phyloP scores from a whole-genome alignment of 2,797 vertebrate genomes.

The Tinamus major region DNA sequence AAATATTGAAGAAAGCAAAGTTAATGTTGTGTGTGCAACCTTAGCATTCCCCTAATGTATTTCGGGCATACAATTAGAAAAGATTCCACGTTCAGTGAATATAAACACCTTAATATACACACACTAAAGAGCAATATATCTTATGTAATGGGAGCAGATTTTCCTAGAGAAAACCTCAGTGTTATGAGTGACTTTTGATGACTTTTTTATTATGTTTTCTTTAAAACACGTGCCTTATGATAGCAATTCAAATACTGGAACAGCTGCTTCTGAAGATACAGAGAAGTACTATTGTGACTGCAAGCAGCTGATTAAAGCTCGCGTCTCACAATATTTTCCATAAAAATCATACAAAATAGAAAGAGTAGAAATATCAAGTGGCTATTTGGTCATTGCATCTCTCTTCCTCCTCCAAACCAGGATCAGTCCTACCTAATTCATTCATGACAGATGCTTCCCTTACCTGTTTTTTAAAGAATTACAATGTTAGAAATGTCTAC shows the following conservation, averaged over 20 bases:
- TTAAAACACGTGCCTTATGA: conserved; percentile 40
- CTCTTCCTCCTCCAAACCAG: neutral
- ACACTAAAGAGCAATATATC: neutral
- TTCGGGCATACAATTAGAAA: conserved; percentile 17
- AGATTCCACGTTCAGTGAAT: neutral
- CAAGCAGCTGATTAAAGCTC: neutral
- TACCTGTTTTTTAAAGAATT: neutral
- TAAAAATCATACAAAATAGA: neutral
- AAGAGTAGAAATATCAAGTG: neutral
- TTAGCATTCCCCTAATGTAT: conserved; percentile 24
- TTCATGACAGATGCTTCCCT: neutral
- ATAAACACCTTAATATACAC: conserved; percentile 13
- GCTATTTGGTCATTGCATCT: neutral
- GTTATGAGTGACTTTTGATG: conserved; percentile 24
- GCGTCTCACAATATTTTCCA: neutral
- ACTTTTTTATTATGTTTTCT: conserved; percentile 32
- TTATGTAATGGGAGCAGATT: conserved; percentile 41
- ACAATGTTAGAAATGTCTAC: neutral
- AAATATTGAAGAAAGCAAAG: neutral
- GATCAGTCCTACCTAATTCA: neutral
- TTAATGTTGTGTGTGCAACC: neutral
- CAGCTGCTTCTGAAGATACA: conserved; percentile 28
- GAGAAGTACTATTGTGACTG: neutral
- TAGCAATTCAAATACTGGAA: conserved; percentile 48
- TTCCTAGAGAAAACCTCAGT: conserved; percentile 46